These are phyloP conservation scores for Papilio aristodemus DNA, from an alignment of 1,140 invertebrate species.

Conservation along the genomic window DNA sequence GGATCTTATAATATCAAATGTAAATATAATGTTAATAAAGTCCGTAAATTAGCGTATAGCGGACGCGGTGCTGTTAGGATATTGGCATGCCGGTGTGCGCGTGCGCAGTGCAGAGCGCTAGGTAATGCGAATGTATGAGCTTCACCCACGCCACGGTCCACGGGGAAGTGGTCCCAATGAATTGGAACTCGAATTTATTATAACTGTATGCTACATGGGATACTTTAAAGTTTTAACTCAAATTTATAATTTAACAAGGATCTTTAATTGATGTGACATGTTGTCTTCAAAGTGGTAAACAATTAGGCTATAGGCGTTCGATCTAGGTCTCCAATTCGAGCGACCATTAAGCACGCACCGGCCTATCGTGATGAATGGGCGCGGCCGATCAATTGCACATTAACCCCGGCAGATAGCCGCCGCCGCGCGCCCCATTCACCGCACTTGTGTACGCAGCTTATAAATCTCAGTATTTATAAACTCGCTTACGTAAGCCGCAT, in stretches of 20 bases:
- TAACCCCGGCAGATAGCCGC: slow-evolving; percentile 28
- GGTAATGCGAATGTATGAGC: neutral
- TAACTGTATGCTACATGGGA: too few species aligned
- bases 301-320: neutral
- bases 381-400: slow-evolving; percentile 21
- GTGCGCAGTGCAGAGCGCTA: neutral
- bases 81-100: neutral
- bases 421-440: slow-evolving; percentile 5
- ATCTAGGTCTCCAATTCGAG: slow-evolving; percentile 19
- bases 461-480: slow-evolving; percentile 32
- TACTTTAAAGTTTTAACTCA: too few species aligned
- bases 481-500: slow-evolving; percentile 25
- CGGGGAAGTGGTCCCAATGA: neutral
- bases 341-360: neutral
- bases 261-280: too few species aligned
- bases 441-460: slow-evolving; percentile 5
- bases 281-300: too few species aligned
- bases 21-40: slow-evolving; percentile 4
- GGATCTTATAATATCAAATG: neutral
- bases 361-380: slow-evolving; percentile 23
- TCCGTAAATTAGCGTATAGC: slow-evolving; percentile 12
- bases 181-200: too few species aligned
- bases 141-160: neutral
- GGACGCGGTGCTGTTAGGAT: slow-evolving; percentile 24
- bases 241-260: too few species aligned